Conservation (phyloP, 2,888 invertebrate species). For the Idaea dimidiata region DNA sequence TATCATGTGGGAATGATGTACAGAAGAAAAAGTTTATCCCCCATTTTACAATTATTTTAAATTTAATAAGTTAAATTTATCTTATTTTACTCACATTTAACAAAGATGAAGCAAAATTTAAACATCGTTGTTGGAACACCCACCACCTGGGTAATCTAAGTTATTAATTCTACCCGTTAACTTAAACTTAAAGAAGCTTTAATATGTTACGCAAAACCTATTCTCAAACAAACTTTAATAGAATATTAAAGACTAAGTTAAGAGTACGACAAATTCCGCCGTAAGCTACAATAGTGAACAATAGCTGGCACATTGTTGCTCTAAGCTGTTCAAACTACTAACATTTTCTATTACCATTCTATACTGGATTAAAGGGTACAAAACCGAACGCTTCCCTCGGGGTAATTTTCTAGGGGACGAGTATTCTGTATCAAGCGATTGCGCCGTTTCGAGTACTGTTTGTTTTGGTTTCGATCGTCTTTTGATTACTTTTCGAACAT, state of each 20-base stretch:
- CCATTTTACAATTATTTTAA: too few species aligned
- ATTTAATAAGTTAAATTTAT: too few species aligned
- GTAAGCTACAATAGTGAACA: not conserved
- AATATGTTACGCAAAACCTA: not conserved
- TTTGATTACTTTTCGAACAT: too few species aligned
- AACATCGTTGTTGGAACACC: too few species aligned
- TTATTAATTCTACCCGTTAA: not conserved
- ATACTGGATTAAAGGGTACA: not conserved
- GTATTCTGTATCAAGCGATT: not conserved
- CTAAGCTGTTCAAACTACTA: slow-evolving; percentile 4
- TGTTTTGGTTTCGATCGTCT: too few species aligned
- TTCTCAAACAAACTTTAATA: not conserved
- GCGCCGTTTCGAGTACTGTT: too few species aligned
- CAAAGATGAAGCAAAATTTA: too few species aligned
- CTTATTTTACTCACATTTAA: too few species aligned
- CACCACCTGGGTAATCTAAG: too few species aligned
- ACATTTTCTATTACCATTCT: slow-evolving; percentile 26
- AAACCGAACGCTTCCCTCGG: not conserved
- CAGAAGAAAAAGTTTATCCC: too few species aligned
- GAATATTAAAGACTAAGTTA: not conserved
- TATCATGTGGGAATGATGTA: too few species aligned
- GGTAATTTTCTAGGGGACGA: not conserved
- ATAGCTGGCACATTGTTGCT: slow-evolving; percentile 12
- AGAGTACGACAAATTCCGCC: not conserved
- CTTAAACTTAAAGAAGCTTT: not conserved